These are phyloP conservation scores for Leptothorax acervorum DNA, from an alignment of 2,888 invertebrate genomes.

Conservation along the genomic window DNA sequence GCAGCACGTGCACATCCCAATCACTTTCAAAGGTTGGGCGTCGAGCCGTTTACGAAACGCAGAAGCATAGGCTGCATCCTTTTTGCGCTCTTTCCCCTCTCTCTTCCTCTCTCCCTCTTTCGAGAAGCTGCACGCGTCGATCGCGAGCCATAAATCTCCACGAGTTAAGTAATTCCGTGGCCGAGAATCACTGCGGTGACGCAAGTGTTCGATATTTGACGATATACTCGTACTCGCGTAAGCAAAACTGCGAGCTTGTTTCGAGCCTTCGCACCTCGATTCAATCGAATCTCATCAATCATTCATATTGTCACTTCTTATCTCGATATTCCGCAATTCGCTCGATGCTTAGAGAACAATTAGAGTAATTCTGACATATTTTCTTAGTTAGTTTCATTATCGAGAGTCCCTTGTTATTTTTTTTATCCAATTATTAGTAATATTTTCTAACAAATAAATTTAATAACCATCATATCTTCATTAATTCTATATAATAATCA, in stretches of 20 bases:
- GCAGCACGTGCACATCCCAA: constrained; percentile 76
- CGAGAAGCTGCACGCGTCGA: constrained; percentile 61
- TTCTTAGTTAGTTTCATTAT: neutral
- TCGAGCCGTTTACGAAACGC: constrained; percentile 76
- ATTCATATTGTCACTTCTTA: constrained; percentile 9
- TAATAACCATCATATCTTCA: neutral
- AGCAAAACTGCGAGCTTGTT: constrained; percentile 10
- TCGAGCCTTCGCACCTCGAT: constrained; percentile 1
- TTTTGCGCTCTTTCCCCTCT: constrained; percentile 23
- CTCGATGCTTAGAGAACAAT: neutral
- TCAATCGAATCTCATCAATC: constrained; percentile 19
- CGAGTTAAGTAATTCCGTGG: constrained; percentile 70
- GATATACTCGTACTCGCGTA: constrained; percentile 45
- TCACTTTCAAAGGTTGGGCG: constrained; percentile 78
- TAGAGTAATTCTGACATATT: constrained; percentile 3
- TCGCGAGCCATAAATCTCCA: constrained; percentile 68
- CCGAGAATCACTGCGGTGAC: constrained; percentile 58
- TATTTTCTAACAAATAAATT: neutral
- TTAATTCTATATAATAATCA: neutral
- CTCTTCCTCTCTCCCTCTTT: neutral
- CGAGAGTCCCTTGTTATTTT: neutral
- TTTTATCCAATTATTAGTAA: neutral
- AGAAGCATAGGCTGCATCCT: constrained; percentile 67
- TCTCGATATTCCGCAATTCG: constrained; percentile 23
- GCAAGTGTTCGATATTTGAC: constrained; percentile 63